Percentiles rank a stretch among this genome's conserved stretches.
Evolutionary conservation across 2,888 invertebrate species (phyloP).

Genomic region (Heterodera filipjevi): DNA sequence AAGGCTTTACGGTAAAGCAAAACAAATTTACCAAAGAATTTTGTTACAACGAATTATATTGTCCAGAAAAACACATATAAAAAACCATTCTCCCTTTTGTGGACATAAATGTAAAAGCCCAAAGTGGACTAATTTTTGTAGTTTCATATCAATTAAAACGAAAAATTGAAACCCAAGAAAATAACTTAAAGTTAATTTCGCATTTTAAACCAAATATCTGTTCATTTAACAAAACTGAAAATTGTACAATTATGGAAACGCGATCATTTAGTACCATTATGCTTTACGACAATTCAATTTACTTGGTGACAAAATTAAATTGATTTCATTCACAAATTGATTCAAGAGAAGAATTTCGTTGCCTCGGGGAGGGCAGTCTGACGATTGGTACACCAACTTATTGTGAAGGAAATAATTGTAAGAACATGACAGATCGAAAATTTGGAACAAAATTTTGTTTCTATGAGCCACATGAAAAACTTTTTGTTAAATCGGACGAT

Average conservation of each 20-base stretch:
- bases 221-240: not conserved
- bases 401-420: not conserved
- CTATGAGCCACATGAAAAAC: no score
- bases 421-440: not conserved
- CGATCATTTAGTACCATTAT: not conserved
- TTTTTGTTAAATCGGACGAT: no score
- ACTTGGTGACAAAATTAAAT: no score
- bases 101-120: no score
- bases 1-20: not conserved
- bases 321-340: not conserved
- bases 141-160: not conserved
- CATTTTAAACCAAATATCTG: not conserved
- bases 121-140: not conserved
- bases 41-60: not conserved
- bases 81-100: no score
- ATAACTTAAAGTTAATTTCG: not conserved
- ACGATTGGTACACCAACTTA: not conserved
- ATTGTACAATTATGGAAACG: not conserved
- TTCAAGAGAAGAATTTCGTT: not conserved
- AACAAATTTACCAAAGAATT: not conserved
- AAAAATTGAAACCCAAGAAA: not conserved
- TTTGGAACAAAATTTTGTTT: not conserved
- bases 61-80: no score
- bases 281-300: not conserved
- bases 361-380: not conserved